These are phyloP conservation scores for Pipistrellus kuhlii DNA, from an alignment of 2,797 vertebrate genomes.

Conservation along the genomic window DNA sequence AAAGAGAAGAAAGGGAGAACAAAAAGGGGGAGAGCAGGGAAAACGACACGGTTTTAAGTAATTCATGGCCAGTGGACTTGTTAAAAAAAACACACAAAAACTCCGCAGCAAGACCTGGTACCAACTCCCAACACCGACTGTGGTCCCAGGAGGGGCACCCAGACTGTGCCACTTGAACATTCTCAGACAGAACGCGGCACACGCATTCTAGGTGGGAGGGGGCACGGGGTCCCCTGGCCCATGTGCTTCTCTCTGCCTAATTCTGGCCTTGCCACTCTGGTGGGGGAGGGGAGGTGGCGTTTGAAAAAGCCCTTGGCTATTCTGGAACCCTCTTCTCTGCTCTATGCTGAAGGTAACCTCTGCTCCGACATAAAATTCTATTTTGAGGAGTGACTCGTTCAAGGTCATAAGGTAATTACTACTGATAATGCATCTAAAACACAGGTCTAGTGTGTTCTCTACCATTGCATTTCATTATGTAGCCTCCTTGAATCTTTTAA, in stretches of 20 bases:
- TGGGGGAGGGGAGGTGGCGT: not conserved
- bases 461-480: not conserved
- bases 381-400: conserved; percentile 22
- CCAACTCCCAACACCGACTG: not conserved
- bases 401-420: conserved; percentile 56
- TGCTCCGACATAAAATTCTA: not conserved
- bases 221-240: rapidly evolving
- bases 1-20: not conserved
- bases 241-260: not conserved
- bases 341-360: not conserved
- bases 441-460: not conserved
- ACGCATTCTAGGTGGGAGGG: no score
- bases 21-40: not conserved
- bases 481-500: not conserved
- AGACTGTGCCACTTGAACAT: not conserved
- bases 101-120: not conserved
- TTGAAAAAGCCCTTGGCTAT: not conserved
- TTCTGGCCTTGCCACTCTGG: not conserved
- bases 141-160: not conserved
- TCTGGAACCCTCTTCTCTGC: not conserved
- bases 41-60: not conserved
- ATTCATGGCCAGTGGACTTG: not conserved
- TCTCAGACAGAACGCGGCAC: rapidly evolving
- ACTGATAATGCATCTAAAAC: not conserved
- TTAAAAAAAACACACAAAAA: not conserved